phyloP scores from a whole-genome alignment of 2,888 invertebrate species.

The Nyleta sp. region DNA sequence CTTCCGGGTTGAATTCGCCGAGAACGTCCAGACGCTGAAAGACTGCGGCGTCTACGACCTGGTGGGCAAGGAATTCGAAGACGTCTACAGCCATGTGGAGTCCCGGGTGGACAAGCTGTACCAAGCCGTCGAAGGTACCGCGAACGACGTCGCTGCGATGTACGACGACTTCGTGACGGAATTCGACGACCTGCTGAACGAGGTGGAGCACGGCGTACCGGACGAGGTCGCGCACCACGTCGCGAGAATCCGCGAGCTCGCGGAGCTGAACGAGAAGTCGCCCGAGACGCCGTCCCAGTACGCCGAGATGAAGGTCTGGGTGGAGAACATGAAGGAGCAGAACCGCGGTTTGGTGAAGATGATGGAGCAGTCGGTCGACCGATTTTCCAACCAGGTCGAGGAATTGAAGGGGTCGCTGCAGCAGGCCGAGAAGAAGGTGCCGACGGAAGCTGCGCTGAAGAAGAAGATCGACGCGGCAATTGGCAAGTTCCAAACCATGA shows the following conservation, averaged over 20 bases:
- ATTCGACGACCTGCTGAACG: neutral
- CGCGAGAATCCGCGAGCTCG: neutral
- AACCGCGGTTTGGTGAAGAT: neutral
- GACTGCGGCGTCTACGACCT: neutral
- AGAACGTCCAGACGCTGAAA: neutral
- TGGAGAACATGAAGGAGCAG: neutral
- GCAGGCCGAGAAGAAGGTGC: neutral
- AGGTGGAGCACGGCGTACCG: neutral
- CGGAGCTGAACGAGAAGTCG: neutral
- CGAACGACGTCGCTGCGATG: neutral
- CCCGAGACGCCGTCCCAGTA: neutral
- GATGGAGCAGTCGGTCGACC: neutral
- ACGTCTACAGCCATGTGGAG: neutral
- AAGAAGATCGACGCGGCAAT: neutral
- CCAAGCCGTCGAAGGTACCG: neutral
- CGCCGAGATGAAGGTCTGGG: constrained; percentile 2
- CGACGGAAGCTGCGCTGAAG: neutral
- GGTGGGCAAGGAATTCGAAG: neutral
- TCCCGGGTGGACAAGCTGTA: neutral
- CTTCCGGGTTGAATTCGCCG: neutral
- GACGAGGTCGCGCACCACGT: neutral
- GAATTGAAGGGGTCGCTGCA: neutral
- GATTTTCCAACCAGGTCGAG: neutral
- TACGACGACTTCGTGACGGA: neutral
- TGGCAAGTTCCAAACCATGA: neutral